phyloP scores from a whole-genome alignment of 2,113 vertebrate species.

The Aphyosemion australe region DNA sequence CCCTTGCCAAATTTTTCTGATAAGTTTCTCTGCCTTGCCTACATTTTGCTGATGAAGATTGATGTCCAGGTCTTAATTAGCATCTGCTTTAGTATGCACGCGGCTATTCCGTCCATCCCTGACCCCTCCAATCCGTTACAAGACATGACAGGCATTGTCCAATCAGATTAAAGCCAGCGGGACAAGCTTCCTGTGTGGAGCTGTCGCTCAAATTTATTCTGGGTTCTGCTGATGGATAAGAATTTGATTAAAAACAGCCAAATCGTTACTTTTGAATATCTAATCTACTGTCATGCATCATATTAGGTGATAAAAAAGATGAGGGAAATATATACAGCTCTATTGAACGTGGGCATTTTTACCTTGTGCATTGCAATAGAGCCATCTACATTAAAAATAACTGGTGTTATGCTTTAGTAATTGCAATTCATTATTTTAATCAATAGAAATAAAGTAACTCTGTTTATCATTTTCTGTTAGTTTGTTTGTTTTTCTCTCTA shows the following conservation, averaged over 20 bases:
- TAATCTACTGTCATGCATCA: not conserved
- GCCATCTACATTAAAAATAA: not conserved
- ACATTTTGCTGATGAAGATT: constrained; percentile 62
- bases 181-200: constrained; percentile 65
- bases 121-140: constrained; percentile 67
- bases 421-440: not conserved
- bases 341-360: not conserved
- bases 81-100: constrained; percentile 72
- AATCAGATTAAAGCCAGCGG: constrained; percentile 70
- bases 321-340: constrained; percentile 1
- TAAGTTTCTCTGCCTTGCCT: constrained; percentile 7
- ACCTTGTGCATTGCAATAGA: constrained; percentile 1
- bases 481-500: not conserved
- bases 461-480: constrained; percentile 1
- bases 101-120: constrained; percentile 48
- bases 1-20: not conserved
- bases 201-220: constrained; percentile 57
- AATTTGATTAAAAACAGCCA: constrained; percentile 19
- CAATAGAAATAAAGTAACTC: not conserved
- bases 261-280: constrained; percentile 15
- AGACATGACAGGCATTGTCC: constrained; percentile 75
- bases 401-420: not conserved
- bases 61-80: constrained; percentile 68
- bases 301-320: not conserved
- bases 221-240: constrained; percentile 41